Evolutionary conservation across 2,888 invertebrate species (phyloP).

Genomic region (Aphidoletes aphidimyza): DNA sequence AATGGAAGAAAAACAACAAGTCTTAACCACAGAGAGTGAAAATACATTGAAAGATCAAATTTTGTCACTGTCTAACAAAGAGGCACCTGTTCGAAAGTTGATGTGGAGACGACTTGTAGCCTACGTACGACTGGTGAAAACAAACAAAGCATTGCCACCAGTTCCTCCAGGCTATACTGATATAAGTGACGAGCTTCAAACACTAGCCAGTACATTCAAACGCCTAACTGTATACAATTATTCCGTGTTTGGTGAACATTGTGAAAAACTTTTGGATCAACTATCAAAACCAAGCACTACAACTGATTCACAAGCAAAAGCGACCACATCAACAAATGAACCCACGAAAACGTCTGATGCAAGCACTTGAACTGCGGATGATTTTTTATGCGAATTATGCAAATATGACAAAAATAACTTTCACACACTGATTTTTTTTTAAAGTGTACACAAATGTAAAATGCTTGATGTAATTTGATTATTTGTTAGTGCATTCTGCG

Average conservation of each 20-base stretch:
- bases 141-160: slow-evolving; percentile 61
- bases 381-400: slow-evolving; percentile 5
- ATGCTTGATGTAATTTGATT: too few relatives aligned
- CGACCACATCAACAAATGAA: slow-evolving; percentile 44
- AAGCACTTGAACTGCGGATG: slow-evolving; percentile 29
- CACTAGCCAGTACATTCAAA: slow-evolving; percentile 63
- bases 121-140: slow-evolving; percentile 63
- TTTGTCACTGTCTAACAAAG: slow-evolving; percentile 61
- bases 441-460: background rate
- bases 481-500: too few relatives aligned
- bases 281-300: background rate
- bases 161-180: slow-evolving; percentile 65
- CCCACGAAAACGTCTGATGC: background rate
- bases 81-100: slow-evolving; percentile 63
- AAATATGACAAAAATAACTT: background rate
- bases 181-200: slow-evolving; percentile 63
- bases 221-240: slow-evolving; percentile 65
- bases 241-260: slow-evolving; percentile 65
- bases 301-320: background rate
- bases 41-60: slow-evolving; percentile 62
- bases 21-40: slow-evolving; percentile 61
- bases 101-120: slow-evolving; percentile 65
- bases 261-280: slow-evolving; percentile 62
- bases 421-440: background rate
- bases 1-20: slow-evolving; percentile 61